Evolutionary conservation across 2,113 vertebrate species (phyloP).

Genomic region (Halichoerus grypus): DNA sequence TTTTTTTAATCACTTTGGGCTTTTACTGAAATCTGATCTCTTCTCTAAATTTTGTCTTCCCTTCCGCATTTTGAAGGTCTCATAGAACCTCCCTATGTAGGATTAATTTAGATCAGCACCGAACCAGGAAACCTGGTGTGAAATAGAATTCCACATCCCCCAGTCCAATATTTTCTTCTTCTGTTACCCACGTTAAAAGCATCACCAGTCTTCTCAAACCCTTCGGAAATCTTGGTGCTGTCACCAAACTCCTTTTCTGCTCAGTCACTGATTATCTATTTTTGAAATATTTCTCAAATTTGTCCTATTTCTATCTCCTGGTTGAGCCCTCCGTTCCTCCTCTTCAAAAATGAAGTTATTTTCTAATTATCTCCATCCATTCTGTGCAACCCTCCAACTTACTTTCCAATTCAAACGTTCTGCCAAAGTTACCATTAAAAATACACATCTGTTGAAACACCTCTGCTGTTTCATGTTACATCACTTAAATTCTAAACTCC

Average conservation of each 20-base stretch:
- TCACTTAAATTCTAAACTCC: neutral
- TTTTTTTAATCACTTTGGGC: neutral
- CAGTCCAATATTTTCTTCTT: neutral
- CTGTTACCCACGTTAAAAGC: neutral
- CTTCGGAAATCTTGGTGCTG: neutral
- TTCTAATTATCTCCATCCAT: slow-evolving; percentile 21
- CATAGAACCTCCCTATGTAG: neutral
- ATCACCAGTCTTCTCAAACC: neutral
- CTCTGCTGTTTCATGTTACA: neutral
- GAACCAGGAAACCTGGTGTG: neutral
- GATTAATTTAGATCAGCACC: slow-evolving; percentile 48
- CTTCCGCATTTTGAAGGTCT: neutral
- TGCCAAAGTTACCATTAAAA: neutral
- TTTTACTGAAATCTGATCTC: slow-evolving; percentile 6
- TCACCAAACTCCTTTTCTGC: neutral
- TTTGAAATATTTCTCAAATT: slow-evolving; percentile 2
- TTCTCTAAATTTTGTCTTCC: neutral
- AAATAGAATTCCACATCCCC: neutral
- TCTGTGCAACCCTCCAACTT: neutral
- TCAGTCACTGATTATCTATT: neutral
- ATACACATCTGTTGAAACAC: neutral
- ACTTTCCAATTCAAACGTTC: neutral
- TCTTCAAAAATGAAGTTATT: slow-evolving; percentile 30
- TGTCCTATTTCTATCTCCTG: neutral
- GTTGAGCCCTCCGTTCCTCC: neutral